A percentile compares a stretch with the other conserved stretches of the same genome.
phyloP scores from a whole-genome alignment of 2,113 vertebrate genomes.

The Dipodomys spectabilis region DNA sequence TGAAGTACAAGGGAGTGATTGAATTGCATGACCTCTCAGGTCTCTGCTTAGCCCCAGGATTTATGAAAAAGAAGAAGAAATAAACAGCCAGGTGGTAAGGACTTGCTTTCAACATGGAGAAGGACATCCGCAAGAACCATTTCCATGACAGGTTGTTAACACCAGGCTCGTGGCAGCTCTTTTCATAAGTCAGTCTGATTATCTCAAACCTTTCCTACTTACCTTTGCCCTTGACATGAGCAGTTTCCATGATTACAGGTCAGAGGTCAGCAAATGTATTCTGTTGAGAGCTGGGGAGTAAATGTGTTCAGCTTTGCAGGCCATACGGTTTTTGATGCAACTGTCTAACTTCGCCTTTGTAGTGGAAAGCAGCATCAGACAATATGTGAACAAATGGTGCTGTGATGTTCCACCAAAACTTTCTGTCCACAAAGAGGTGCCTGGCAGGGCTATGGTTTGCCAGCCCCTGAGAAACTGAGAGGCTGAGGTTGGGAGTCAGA shows the following conservation, averaged over 20 bases:
- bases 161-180: background rate
- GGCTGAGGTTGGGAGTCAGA: background rate
- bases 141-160: background rate
- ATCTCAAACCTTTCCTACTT: background rate
- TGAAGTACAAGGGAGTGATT: background rate
- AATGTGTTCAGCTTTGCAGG: slow-evolving; percentile 48
- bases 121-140: background rate
- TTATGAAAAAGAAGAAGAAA: background rate
- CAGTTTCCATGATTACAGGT: background rate
- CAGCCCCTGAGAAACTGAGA: background rate
- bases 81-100: background rate
- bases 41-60: background rate
- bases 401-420: slow-evolving; percentile 36
- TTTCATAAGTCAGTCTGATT: background rate
- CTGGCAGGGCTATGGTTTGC: background rate
- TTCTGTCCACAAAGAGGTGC: background rate
- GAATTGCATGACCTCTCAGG: background rate
- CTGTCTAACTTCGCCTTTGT: background rate
- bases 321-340: background rate
- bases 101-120: background rate
- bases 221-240: background rate
- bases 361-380: slow-evolving; percentile 2
- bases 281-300: slow-evolving; percentile 4
- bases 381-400: background rate
- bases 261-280: background rate